phyloP scores from a whole-genome alignment of 2,888 invertebrate genomes.

The Calameuta filiformis region DNA sequence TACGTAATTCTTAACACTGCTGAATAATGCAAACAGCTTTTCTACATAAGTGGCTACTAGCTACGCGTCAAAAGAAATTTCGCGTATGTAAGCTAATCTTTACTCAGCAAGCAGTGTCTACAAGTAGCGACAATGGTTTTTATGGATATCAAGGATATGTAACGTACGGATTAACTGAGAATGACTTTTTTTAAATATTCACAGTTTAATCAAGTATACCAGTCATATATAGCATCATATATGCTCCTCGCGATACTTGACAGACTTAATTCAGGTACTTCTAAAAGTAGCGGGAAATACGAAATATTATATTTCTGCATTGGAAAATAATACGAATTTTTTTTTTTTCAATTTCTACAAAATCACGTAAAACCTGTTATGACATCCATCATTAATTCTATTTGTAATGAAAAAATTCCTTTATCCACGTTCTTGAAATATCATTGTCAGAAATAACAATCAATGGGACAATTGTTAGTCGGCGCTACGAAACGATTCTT shows the following conservation, averaged over 20 bases:
- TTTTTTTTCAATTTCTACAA: background rate
- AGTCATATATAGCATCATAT: too few relatives aligned
- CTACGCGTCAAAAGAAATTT: background rate
- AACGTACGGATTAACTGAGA: background rate
- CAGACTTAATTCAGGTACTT: too few relatives aligned
- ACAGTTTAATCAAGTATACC: background rate
- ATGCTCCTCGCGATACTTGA: too few relatives aligned
- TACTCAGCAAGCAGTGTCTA: background rate
- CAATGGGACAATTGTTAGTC: background rate
- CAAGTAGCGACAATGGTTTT: background rate
- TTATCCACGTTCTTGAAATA: background rate
- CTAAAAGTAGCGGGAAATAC: too few relatives aligned
- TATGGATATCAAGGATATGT: background rate
- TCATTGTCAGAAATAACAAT: background rate
- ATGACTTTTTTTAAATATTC: background rate
- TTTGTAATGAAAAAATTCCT: background rate
- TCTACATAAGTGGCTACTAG: background rate
- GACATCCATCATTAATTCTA: background rate
- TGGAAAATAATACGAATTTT: too few relatives aligned
- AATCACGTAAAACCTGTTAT: background rate
- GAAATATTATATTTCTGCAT: too few relatives aligned
- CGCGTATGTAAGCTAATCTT: background rate
- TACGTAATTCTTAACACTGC: background rate
- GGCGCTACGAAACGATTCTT: background rate
- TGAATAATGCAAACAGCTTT: background rate